Percentiles rank a stretch among this genome's conserved stretches.
These are phyloP conservation scores for Crotalus tigris DNA, from an alignment of 2,113 vertebrate species.

Conservation along the genomic window DNA sequence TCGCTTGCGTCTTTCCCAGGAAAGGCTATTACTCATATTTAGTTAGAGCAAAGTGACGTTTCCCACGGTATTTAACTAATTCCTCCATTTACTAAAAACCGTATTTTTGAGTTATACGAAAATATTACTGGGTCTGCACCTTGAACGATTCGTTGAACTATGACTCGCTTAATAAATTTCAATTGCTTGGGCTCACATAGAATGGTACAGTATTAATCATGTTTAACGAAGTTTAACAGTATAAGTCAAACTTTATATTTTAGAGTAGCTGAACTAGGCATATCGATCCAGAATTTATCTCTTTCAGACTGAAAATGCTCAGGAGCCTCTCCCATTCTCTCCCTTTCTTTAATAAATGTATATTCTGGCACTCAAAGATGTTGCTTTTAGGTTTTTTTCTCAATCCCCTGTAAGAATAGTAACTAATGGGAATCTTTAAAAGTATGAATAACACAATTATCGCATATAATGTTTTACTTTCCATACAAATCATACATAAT, in stretches of 20 bases:
- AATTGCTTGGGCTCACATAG: not conserved
- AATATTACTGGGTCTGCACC: not conserved
- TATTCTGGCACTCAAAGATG: not conserved
- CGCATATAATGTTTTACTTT: not conserved
- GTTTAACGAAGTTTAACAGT: not conserved
- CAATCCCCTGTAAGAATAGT: not conserved
- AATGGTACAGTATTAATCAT: not conserved
- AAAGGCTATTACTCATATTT: not conserved
- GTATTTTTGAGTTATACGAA: not conserved
- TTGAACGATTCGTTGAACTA: not conserved
- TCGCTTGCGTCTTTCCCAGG: not conserved
- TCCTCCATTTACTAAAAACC: not conserved
- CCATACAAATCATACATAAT: not conserved
- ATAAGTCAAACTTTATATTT: not conserved
- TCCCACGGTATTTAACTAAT: not conserved
- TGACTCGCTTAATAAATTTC: not conserved
- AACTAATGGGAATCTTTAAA: not conserved
- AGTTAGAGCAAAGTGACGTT: not conserved
- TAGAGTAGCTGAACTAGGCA: not conserved
- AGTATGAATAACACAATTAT: not conserved
- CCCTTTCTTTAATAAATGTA: not conserved
- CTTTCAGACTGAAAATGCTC: not conserved
- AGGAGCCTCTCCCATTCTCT: not conserved
- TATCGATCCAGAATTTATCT: not conserved
- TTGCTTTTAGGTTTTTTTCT: not conserved